Evolutionary conservation across 2,797 vertebrate genomes (phyloP).

Genomic region (Siniperca undulata): DNA sequence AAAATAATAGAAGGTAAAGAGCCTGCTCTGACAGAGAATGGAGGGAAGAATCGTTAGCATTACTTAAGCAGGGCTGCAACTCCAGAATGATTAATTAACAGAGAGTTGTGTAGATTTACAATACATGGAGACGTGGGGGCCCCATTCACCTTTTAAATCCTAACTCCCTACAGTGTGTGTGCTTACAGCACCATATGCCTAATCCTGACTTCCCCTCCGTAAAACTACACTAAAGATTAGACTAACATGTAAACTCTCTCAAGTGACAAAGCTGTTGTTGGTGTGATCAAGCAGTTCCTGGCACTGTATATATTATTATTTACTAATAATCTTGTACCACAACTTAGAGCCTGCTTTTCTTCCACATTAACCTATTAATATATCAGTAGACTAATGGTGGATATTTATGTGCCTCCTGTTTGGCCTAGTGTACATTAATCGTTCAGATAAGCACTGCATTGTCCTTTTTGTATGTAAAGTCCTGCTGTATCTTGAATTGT

Average conservation of each 20-base stretch:
- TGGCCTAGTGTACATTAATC: background rate
- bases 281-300: background rate
- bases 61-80: slow-evolving; percentile 9
- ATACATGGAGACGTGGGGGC: slow-evolving; percentile 7
- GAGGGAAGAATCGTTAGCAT: background rate
- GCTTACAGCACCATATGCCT: slow-evolving; percentile 67
- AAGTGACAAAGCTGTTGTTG: background rate
- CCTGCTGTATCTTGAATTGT: background rate
- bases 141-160: slow-evolving; percentile 67
- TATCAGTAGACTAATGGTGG: background rate
- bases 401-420: slow-evolving; percentile 11
- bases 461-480: background rate
- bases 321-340: slow-evolving; percentile 12
- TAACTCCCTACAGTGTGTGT: slow-evolving; percentile 41
- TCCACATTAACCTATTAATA: background rate
- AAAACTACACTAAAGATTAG: slow-evolving; percentile 22
- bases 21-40: background rate
- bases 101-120: slow-evolving; percentile 19
- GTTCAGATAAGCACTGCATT: slow-evolving; percentile 7
- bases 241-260: slow-evolving; percentile 46
- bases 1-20: slow-evolving; percentile 17
- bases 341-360: slow-evolving; percentile 14
- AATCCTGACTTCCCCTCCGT: slow-evolving; percentile 42
- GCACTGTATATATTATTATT: background rate
- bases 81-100: slow-evolving; percentile 45